A percentile compares a stretch with the other conserved stretches of the same genome.
Evolutionary conservation across 2,113 vertebrate species (phyloP).

Genomic region (Centrocercus urophasianus): DNA sequence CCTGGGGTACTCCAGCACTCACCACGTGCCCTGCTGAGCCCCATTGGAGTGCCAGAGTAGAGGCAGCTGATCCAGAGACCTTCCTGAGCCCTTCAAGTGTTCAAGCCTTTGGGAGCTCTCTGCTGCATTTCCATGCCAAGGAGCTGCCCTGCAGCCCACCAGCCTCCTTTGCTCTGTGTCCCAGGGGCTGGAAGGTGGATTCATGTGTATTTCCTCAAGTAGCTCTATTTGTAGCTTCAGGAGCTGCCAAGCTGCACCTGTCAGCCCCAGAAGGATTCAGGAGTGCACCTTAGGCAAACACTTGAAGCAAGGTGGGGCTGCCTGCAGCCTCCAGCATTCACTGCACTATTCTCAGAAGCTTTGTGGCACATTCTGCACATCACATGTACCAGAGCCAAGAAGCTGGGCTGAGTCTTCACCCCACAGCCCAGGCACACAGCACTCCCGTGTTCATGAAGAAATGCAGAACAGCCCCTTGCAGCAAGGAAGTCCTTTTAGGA

Average conservation of each 20-base stretch:
- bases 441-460: rapidly evolving
- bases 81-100: too few relatives aligned
- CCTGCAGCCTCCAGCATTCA: background rate
- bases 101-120: background rate
- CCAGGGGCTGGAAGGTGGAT: conserved; percentile 2
- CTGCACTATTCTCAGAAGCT: background rate
- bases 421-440: background rate
- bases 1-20: background rate
- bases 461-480: background rate
- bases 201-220: conserved; percentile 59
- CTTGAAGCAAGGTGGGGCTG: background rate
- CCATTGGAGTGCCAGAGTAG: background rate
- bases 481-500: background rate
- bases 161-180: background rate
- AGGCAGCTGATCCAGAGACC: too few relatives aligned
- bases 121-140: background rate
- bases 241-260: conserved; percentile 27
- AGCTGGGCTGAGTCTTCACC: background rate
- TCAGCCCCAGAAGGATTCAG: background rate
- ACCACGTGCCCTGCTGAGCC: background rate
- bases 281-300: background rate
- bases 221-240: conserved; percentile 41
- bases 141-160: background rate
- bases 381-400: rapidly evolving
- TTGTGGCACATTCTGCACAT: background rate